These are phyloP conservation scores for Drosophila eugracilis DNA, from an alignment of 1,140 invertebrate genomes.

Conservation along the genomic window DNA sequence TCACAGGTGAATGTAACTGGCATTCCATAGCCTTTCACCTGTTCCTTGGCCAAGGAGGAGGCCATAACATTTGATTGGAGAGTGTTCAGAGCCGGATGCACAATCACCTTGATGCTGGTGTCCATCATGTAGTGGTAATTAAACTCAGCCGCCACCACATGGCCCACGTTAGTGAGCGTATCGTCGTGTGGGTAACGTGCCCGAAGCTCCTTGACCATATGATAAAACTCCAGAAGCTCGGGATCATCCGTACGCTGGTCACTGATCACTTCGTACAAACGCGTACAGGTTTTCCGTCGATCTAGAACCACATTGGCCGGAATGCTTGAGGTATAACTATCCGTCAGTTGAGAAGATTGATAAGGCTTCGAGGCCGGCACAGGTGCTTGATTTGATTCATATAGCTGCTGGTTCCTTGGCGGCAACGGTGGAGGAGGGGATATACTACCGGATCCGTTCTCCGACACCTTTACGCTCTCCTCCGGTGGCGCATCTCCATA, in stretches of 20 bases:
- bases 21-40: slow-evolving; percentile 86
- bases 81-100: slow-evolving; percentile 88
- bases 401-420: slow-evolving; percentile 85
- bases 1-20: slow-evolving; percentile 95
- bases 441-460: slow-evolving; percentile 37
- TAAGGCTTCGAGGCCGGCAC: slow-evolving; percentile 14
- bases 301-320: slow-evolving; percentile 84
- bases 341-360: slow-evolving; percentile 47
- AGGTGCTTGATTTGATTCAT: slow-evolving; percentile 26
- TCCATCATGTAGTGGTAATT: slow-evolving; percentile 91
- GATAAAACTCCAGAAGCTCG: slow-evolving; percentile 92
- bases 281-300: slow-evolving; percentile 85
- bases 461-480: slow-evolving; percentile 1
- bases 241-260: slow-evolving; percentile 89
- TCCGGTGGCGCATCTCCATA: not conserved
- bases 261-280: slow-evolving; percentile 90
- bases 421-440: slow-evolving; percentile 85
- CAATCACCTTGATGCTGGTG: slow-evolving; percentile 94
- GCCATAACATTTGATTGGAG: slow-evolving; percentile 84
- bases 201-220: slow-evolving; percentile 87
- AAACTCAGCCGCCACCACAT: slow-evolving; percentile 92
- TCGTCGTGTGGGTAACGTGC: slow-evolving; percentile 89
- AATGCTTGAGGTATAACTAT: slow-evolving; percentile 72
- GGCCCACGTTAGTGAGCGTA: slow-evolving; percentile 90
- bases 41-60: slow-evolving; percentile 69